Evolutionary conservation across 35 echinoderm and acorn worm species (phyloP).

Genomic region (Amphiura filiformis): DNA sequence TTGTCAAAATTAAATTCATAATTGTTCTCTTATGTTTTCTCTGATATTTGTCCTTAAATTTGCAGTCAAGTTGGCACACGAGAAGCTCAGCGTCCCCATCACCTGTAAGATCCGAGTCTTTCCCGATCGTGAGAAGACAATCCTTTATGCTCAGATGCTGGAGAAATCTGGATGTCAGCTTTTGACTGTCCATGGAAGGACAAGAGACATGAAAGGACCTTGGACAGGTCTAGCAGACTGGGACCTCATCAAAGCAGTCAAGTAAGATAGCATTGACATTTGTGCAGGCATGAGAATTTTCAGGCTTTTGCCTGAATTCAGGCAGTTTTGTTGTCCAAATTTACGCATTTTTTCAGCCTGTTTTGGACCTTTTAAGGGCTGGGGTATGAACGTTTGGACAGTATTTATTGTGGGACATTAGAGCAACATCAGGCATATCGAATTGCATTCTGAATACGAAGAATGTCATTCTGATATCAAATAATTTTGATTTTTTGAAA

Average conservation of each 20-base stretch:
- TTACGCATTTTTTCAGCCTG: too few relatives aligned
- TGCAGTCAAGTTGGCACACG: constrained; percentile 74
- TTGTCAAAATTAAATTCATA: too few relatives aligned
- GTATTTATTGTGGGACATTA: too few relatives aligned
- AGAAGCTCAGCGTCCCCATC: constrained; percentile 70
- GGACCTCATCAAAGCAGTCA: constrained; percentile 82
- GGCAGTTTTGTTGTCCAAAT: too few relatives aligned
- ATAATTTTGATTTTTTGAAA: too few relatives aligned
- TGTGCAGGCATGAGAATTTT: too few relatives aligned
- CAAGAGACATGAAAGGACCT: constrained; percentile 89
- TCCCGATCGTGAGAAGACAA: constrained; percentile 47
- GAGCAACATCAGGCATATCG: too few relatives aligned
- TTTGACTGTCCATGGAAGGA: constrained; percentile 92
- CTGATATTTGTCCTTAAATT: neutral
- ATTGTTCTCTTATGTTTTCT: neutral
- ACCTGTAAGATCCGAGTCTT: constrained; percentile 94
- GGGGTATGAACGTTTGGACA: too few relatives aligned
- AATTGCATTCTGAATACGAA: too few relatives aligned
- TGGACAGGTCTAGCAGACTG: constrained; percentile 86
- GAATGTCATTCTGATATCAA: too few relatives aligned
- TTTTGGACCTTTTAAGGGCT: too few relatives aligned
- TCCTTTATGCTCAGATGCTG: constrained; percentile 84
- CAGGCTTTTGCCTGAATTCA: too few relatives aligned
- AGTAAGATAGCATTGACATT: constrained; percentile 50
- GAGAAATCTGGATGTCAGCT: constrained; percentile 81